A percentile compares a stretch with the other conserved stretches of the same genome.
These are phyloP conservation scores for Andrena bucephala DNA, from an alignment of 2,888 invertebrate species.

Conservation along the genomic window DNA sequence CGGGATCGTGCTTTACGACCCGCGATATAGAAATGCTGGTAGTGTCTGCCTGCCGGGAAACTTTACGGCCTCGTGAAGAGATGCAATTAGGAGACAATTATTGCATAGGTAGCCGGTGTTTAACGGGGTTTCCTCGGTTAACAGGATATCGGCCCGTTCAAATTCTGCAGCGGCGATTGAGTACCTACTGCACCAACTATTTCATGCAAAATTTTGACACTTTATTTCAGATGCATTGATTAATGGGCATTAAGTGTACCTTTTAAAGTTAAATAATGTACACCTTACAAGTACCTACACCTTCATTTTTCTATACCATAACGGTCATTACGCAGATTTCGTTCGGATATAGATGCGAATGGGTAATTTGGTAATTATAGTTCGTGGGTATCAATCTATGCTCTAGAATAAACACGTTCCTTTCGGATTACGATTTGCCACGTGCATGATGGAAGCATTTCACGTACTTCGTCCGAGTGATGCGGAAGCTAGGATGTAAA, in stretches of 20 bases:
- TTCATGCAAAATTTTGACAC: no score
- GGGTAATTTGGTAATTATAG: neutral
- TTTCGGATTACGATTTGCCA: neutral
- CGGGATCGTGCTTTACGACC: conserved; percentile 50
- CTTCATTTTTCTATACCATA: no score
- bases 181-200: no score
- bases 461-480: conserved; percentile 45
- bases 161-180: neutral
- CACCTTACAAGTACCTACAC: no score
- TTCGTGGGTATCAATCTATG: neutral
- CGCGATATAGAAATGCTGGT: conserved; percentile 40
- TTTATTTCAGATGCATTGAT: no score
- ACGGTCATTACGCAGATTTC: no score
- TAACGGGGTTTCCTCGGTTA: neutral
- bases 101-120: conserved; percentile 32
- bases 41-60: conserved; percentile 40
- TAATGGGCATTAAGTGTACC: no score
- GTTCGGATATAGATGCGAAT: no score
- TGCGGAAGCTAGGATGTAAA: conserved; percentile 54
- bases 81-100: conserved; percentile 60
- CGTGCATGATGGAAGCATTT: neutral
- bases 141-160: neutral
- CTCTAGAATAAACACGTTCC: neutral
- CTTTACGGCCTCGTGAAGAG: conserved; percentile 32
- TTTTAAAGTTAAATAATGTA: no score